Base-by-base conservation (phyloP, 1,140 invertebrate species). In the Brachionus koreanus region DNA sequence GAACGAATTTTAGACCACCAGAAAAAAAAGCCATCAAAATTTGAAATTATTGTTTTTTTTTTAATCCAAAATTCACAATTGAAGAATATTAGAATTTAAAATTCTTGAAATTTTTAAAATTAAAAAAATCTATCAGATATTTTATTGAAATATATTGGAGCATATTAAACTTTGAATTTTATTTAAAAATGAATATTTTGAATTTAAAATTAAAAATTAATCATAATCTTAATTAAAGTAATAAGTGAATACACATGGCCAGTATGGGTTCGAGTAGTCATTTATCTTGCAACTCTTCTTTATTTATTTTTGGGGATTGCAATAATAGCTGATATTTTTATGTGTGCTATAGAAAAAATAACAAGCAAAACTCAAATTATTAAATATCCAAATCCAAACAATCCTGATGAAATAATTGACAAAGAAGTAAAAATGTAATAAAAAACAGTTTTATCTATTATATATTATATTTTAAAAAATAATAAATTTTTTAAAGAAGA, bases 291-390 rank as follows among this genome's bases (percentile, higher is more conserved):
- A 12, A 90, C 88, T 5, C 86, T 92, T 0, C 83, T 92, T 4
- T 92, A 91, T 86, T 87, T 87, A 74, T 90, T 90, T 82, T 83
- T 90, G 63, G 89, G 88, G n/a, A 89, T 92, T 5, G 89, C 92
- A 74, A 92, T 92, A 83, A 89, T 92, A 6, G 89, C 90, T 42
- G 90, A 91, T 85, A 87, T 90, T 83, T 92, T 92, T 85, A 92
- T 92, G 91, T 89, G 90, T 42, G 87, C 91, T 77, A 92, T 92
- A 82, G 91, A 92, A 85, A 90, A 90, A 83, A 92, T 92, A 83
- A 92, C 91, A 3, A 91, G 90, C 85, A 91, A 91, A 86, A 92
- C 91, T 3, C 87, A 88, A 57, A 90, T 90, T 82, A 89, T 92
- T 25, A 84, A 85, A 72, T 84, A 88, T 1, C 84, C 87, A 12